Evolutionary conservation across 1,140 invertebrate species (phyloP).

Genomic region (Drosophila parabipectinata): DNA sequence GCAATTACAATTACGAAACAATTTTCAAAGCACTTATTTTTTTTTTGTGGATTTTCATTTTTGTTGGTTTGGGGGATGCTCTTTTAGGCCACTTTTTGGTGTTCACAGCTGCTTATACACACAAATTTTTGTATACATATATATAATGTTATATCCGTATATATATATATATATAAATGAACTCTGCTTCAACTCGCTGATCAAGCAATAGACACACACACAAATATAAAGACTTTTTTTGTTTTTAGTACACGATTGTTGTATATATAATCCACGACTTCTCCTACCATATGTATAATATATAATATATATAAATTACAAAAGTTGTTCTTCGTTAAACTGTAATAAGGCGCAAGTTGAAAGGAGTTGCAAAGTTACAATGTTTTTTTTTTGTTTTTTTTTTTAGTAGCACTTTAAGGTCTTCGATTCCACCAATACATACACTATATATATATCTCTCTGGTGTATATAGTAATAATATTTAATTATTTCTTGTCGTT

Average conservation of each 20-base stretch:
- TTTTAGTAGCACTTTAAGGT: slow-evolving; percentile 47
- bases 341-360: slow-evolving; percentile 57
- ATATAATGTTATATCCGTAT: slow-evolving; percentile 45
- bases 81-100: slow-evolving; percentile 80
- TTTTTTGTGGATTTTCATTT: neutral
- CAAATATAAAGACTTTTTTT: slow-evolving; percentile 58
- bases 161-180: slow-evolving; percentile 38
- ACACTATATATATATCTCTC: slow-evolving; percentile 21
- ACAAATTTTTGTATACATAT: slow-evolving; percentile 44
- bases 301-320: slow-evolving; percentile 40
- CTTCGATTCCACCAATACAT: slow-evolving; percentile 33
- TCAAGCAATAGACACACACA: slow-evolving; percentile 75
- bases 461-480: slow-evolving; percentile 22
- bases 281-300: slow-evolving; percentile 12
- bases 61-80: slow-evolving; percentile 12
- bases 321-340: slow-evolving; percentile 33
- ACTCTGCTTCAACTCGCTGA: slow-evolving; percentile 26
- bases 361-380: slow-evolving; percentile 45
- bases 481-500: slow-evolving; percentile 40
- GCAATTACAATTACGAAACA: slow-evolving; percentile 57
- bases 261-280: slow-evolving; percentile 40
- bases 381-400: slow-evolving; percentile 19
- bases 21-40: slow-evolving; percentile 52
- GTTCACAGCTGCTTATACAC: slow-evolving; percentile 75
- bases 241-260: slow-evolving; percentile 39